These are phyloP conservation scores for Amphimedon queenslandica DNA, from an alignment of 37 sponge, comb jelly and placozoan species.

Conservation along the genomic window DNA sequence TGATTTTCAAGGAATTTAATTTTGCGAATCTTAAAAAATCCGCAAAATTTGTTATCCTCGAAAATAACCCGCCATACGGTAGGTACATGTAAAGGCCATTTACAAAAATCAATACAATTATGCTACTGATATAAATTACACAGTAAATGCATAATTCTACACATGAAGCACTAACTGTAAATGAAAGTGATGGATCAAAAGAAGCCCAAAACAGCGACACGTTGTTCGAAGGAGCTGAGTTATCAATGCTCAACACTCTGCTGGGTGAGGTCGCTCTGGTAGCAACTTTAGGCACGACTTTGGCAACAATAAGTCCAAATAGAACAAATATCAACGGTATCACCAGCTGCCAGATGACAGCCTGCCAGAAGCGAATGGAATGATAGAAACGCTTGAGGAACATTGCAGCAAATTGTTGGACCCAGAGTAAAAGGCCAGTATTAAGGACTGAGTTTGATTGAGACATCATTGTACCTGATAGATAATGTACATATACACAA, in stretches of 20 bases:
- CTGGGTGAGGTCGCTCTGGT: neutral
- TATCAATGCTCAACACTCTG: constrained; percentile 7
- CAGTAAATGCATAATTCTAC: neutral
- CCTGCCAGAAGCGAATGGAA: constrained; percentile 67
- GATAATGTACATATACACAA: too few relatives aligned
- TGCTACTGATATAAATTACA: neutral
- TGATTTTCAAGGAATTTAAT: too few relatives aligned
- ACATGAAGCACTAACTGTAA: neutral
- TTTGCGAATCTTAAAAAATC: too few relatives aligned
- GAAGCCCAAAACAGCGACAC: constrained; percentile 14
- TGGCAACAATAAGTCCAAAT: constrained; percentile 52
- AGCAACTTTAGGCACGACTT: constrained; percentile 4
- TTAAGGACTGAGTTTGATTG: too few relatives aligned
- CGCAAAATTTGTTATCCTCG: too few relatives aligned
- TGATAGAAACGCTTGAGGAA: constrained; percentile 76
- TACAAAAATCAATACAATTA: too few relatives aligned
- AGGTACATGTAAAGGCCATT: constrained; percentile 1
- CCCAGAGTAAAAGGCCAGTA: constrained; percentile 45
- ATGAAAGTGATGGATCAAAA: neutral
- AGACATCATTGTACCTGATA: too few relatives aligned
- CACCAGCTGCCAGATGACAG: constrained; percentile 73
- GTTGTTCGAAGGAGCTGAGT: constrained; percentile 15
- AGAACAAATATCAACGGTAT: constrained; percentile 76
- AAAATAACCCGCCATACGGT: too few relatives aligned
- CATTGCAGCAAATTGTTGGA: constrained; percentile 69